Conservation (phyloP, 2,888 invertebrate genomes). For the Hypselothyrea guttata region DNA sequence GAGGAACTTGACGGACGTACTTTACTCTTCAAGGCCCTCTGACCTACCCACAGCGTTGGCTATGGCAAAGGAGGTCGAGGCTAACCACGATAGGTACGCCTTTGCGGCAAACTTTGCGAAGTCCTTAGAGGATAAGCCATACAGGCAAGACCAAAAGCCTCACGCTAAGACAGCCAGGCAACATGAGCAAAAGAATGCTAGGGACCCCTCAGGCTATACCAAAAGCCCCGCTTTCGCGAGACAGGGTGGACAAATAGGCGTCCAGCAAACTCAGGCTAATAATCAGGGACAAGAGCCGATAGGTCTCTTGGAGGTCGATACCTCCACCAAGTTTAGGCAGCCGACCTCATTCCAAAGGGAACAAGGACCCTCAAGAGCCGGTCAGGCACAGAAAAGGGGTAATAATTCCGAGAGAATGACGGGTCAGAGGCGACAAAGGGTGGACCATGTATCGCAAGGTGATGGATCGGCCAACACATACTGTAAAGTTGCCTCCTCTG, state of each 20-base stretch:
- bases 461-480: not conserved
- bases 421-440: not conserved
- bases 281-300: conserved; percentile 1
- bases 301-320: conserved; percentile 6
- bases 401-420: not conserved
- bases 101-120: not conserved
- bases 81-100: not conserved
- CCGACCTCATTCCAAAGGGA: not conserved
- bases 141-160: not conserved
- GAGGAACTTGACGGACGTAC: not conserved
- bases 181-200: not conserved
- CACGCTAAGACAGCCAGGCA: not conserved
- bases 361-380: not conserved
- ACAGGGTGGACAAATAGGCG: not conserved
- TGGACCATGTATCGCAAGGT: not conserved
- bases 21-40: not conserved
- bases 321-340: conserved; percentile 1
- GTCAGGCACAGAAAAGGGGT: not conserved
- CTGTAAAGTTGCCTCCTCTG: not conserved
- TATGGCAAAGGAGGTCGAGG: not conserved
- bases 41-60: not conserved
- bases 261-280: not conserved
- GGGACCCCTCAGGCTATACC: not conserved
- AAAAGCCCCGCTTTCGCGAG: not conserved
- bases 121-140: not conserved